These are phyloP conservation scores for Microcebus murinus DNA, from an alignment of 2,113 vertebrate genomes.

Conservation along the genomic window DNA sequence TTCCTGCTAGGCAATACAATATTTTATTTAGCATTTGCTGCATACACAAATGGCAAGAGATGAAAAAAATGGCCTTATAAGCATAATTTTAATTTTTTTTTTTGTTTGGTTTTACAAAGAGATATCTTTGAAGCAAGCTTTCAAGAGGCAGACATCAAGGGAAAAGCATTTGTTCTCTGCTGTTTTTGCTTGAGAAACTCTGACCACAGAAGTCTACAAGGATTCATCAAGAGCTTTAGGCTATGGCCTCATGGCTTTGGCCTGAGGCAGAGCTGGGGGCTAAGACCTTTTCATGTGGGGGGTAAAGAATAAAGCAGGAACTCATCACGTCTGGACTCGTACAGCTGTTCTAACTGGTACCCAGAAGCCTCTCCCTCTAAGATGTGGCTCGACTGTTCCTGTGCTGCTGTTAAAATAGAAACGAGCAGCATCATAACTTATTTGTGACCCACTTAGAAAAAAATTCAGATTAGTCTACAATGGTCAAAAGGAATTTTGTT, in stretches of 20 bases:
- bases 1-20: conserved; percentile 79
- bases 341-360: conserved; percentile 65
- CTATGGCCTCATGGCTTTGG: conserved; percentile 85
- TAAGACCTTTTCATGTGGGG: conserved; percentile 84
- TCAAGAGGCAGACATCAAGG: conserved; percentile 83
- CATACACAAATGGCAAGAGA: conserved; percentile 68
- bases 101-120: conserved; percentile 62
- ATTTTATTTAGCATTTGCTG: conserved; percentile 83
- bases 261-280: conserved; percentile 87
- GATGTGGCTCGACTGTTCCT: conserved; percentile 51
- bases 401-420: conserved; percentile 73
- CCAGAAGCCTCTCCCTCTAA: conserved; percentile 67
- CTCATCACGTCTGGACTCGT: conserved; percentile 58
- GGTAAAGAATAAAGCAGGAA: conserved; percentile 78
- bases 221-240: conserved; percentile 86
- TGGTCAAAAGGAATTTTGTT: conserved; percentile 76
- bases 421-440: conserved; percentile 79
- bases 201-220: conserved; percentile 85
- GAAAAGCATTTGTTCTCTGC: conserved; percentile 79
- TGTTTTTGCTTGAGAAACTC: conserved; percentile 84
- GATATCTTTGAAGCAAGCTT: conserved; percentile 78
- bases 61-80: conserved; percentile 75
- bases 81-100: conserved; percentile 75
- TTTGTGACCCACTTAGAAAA: conserved; percentile 85
- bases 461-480: conserved; percentile 77